Percentiles rank a stretch among this genome's conserved stretches.
Conservation (phyloP, 2,888 invertebrate species). For the Abrostola triplasia region DNA sequence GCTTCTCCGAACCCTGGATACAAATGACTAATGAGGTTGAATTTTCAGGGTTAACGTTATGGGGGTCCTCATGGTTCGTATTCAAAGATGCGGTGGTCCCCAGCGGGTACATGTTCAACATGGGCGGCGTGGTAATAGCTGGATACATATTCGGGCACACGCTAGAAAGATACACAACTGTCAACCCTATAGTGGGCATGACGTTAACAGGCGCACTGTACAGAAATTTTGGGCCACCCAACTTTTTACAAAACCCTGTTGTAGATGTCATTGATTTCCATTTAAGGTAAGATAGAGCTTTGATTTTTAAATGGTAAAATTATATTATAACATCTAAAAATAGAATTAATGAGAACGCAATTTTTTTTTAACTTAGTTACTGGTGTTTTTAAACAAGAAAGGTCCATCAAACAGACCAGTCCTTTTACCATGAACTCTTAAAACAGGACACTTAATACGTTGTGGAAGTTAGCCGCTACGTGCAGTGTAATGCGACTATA, state of each 20-base stretch:
- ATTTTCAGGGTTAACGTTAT: constrained; percentile 76
- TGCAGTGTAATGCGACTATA: too few species aligned
- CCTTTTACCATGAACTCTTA: too few species aligned
- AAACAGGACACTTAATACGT: too few species aligned
- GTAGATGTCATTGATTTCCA: constrained; percentile 80
- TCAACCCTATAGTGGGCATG: constrained; percentile 82
- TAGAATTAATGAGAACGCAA: too few species aligned
- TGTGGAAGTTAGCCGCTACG: too few species aligned
- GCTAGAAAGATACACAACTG: constrained; percentile 78
- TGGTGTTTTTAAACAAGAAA: too few species aligned
- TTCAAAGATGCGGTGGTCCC: constrained; percentile 73
- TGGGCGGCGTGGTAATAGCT: constrained; percentile 71
- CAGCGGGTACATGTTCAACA: constrained; percentile 74
- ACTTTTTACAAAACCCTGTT: constrained; percentile 72
- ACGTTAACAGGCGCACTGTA: constrained; percentile 78
- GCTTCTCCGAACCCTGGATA: background rate
- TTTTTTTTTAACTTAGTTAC: too few species aligned
- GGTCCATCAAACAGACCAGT: too few species aligned
- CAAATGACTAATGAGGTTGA: constrained; percentile 3
- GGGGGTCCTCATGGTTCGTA: constrained; percentile 79
- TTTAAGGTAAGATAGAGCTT: constrained; percentile 73
- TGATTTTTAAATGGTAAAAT: background rate
- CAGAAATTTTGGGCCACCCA: constrained; percentile 74
- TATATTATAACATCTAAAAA: too few species aligned
- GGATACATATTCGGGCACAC: constrained; percentile 81